Base-by-base conservation (phyloP, 1,140 invertebrate genomes). In the Charaxes varanes region DNA sequence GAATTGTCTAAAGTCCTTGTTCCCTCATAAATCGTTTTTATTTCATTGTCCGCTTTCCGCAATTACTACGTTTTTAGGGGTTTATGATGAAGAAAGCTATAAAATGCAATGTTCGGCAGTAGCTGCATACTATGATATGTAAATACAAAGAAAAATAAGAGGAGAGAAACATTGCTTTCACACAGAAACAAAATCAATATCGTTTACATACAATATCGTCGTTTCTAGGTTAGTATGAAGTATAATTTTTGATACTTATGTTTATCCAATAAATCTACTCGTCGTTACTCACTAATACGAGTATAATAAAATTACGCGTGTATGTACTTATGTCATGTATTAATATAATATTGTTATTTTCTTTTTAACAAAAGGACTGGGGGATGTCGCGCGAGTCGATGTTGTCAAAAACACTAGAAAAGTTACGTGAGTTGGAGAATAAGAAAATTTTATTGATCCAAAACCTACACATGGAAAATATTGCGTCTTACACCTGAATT, bases 201-300 rank as follows among this genome's bases (percentile, higher is more conserved):
- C n/a, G n/a, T n/a, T n/a, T n/a, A n/a, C n/a, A n/a, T n/a, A n/a
- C n/a, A n/a, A n/a, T n/a, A n/a, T n/a, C n/a, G n/a, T n/a, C n/a
- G n/a, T n/a, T 31, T 31, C 16, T 33, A 33, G 31, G 18, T 33
- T 33, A 33, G 31, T 33, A 33, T 15, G 31, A 33, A 33, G 15
- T 31, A 31, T 31, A 14, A 31, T 16, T 31, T 31, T 31, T 31
- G 28, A 31, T 31, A 31, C 14, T 33, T 33, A 33, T 33, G 31
- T 21, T 33, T 33, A 33, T 33, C 17, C 31, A 33, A 33, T 33
- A 33, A 33, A 33, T 33, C 21, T 33, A 33, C 31, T 33, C 16
- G 31, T 33, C 31, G 31, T 33, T 33, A 33, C 31, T 33, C 31
- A 33, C 31, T 33, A 33, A 19, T 33, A 33, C 31, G 30, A 32